Evolutionary conservation across 2,888 invertebrate genomes (phyloP), one percentile per base, ranked within the genome.

Genomic region (Drosophila pseudotakahashii): DNA sequence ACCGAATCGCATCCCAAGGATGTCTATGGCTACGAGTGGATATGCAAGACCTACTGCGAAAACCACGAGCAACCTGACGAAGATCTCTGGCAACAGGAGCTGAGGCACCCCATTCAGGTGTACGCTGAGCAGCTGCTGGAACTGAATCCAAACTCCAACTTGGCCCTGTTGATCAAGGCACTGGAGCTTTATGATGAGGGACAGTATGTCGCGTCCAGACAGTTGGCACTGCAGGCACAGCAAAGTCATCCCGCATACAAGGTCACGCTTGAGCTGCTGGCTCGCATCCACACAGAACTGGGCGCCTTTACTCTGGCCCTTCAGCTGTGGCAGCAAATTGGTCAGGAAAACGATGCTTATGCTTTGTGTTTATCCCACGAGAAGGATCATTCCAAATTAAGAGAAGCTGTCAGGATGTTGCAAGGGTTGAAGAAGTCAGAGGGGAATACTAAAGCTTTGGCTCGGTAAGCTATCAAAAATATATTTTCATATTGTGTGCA

Each of bases 101-200:
- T 90, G 3, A 76, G 70, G 11, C 30, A 61, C 9, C 71, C 90
- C 36, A 93, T 95, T 74, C 92, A 93, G 60, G 82, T 91, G 42
- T 93, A 94, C 89, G 92, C 93, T 54, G 92, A 93, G 48, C 90
- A 91, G 68, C 92, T 96, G 5, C 90, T 94, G 55, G 89, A 92
- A 54, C 90, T 94, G 7, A 94, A 95, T 80, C 90, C 93, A 73
- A 93, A 93, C 71, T 95, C 95, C 0, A 93, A 94, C 78, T 93
- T 94, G 84, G 95, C 94, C 2, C 90, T 93, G 34, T 92, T 96
- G 45, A 93, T 95, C 3, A 93, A 94, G 91, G 94, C 94, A 37
- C 93, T 95, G 68, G 89, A 94, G 59, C 89, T 92, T 16, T 94
- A 92, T 89, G 91, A 93, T 16, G 91, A 93, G 50, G 91, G 93